These are phyloP conservation scores for Tethya wilhelma DNA, from an alignment of 37 sponge, comb jelly and placozoan species.

Conservation along the genomic window DNA sequence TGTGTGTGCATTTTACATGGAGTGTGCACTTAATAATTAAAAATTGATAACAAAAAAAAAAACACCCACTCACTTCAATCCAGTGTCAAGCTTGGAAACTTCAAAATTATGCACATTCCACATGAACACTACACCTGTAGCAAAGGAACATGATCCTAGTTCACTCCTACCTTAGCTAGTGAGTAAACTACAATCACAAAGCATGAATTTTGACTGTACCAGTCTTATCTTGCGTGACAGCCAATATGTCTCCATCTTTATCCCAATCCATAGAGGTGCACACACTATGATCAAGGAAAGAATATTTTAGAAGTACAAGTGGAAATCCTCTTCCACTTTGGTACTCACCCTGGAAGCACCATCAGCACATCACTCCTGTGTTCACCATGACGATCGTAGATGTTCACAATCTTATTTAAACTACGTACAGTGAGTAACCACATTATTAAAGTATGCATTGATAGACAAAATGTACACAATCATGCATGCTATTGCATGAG, in stretches of 20 bases:
- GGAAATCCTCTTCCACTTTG: neutral
- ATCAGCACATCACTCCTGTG: slow-evolving; percentile 66
- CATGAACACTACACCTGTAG: slow-evolving; percentile 37
- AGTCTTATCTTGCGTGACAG: slow-evolving; percentile 78
- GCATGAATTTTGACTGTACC: too few relatives aligned
- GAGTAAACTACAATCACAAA: too few relatives aligned
- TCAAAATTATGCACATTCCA: slow-evolving; percentile 88
- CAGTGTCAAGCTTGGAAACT: slow-evolving; percentile 80
- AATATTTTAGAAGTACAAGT: neutral
- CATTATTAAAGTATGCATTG: neutral
- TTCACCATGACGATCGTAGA: slow-evolving; percentile 90
- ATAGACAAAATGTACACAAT: neutral
- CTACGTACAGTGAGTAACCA: neutral
- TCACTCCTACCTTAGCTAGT: neutral
- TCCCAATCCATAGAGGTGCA: slow-evolving; percentile 96
- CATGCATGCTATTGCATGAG: slow-evolving; percentile 2
- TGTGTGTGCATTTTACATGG: neutral
- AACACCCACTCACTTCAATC: slow-evolving; percentile 76
- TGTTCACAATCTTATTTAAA: slow-evolving; percentile 68
- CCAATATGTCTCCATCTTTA: slow-evolving; percentile 92
- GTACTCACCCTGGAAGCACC: slow-evolving; percentile 48
- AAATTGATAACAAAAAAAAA: neutral
- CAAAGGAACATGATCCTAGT: neutral
- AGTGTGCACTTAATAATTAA: neutral
- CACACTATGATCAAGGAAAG: slow-evolving; percentile 14